These are phyloP conservation scores for Perodicticus potto DNA, from an alignment of 2,797 vertebrate genomes.

Conservation along the genomic window DNA sequence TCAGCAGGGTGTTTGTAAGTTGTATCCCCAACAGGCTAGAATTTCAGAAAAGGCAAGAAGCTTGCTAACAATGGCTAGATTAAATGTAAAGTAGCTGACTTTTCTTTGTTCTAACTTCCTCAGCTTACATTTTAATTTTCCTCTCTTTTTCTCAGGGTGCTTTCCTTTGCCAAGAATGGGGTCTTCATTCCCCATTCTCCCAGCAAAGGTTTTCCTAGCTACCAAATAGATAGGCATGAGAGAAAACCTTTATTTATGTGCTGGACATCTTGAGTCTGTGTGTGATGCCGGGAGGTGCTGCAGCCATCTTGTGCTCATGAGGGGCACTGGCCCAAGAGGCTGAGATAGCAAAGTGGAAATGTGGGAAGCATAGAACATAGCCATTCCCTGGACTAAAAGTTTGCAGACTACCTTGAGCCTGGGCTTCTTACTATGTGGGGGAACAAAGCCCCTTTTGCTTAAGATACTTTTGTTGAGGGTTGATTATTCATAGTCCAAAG, in stretches of 20 bases:
- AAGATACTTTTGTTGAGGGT: not conserved
- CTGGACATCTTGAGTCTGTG: not conserved
- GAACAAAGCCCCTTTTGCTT: not conserved
- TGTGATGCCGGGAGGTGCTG: not conserved
- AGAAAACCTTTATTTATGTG: not conserved
- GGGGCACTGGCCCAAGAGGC: rapidly evolving
- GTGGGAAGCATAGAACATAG: not conserved
- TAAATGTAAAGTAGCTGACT: too few species aligned
- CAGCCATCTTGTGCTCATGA: not conserved
- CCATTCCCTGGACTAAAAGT: not conserved
- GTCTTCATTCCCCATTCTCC: too few species aligned
- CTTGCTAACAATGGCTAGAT: too few species aligned
- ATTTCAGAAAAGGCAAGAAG: too few species aligned
- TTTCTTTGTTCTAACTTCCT: too few species aligned
- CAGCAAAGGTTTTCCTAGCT: not conserved
- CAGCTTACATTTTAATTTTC: too few species aligned
- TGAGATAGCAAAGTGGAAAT: not conserved
- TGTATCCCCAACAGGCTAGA: too few species aligned
- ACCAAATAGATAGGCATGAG: not conserved
- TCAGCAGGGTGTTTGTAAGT: too few species aligned
- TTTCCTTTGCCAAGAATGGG: too few species aligned
- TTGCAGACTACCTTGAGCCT: not conserved
- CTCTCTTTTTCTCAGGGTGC: too few species aligned
- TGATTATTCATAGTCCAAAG: not conserved
- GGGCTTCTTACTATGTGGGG: not conserved